Base-by-base conservation (phyloP, 2,113 vertebrate species). In the Bostrychus sinensis region DNA sequence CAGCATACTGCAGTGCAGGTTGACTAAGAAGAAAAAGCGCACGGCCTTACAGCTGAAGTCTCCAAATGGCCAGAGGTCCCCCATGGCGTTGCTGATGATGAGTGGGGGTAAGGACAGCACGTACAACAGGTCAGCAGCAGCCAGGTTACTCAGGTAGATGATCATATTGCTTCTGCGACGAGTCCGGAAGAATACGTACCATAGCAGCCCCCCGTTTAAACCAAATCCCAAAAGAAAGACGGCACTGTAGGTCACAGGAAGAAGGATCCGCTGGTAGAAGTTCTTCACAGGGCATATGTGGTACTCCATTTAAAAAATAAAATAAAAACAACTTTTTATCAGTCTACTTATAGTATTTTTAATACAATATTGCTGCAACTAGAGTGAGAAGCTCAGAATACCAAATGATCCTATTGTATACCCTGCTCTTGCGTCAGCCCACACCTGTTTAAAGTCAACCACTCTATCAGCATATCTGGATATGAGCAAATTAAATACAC, bases 71-170 rank as follows among this genome's bases (percentile, higher is more conserved):
- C 88, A 69, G 5, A 26, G 4, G 64, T 78, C 84, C 1, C 42
- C 69, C 80, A 85, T 66, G 5, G 69, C 20, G 5, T 90, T 70
- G 74, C 68, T 79, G 69, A 80, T 1, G 56, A 91, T 70, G 46
- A 91, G 80, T 14, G 87, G 87, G 11, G 89, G 91, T 55, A 91
- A 55, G 0, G 86, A 70, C 43, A 82, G 64, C 30, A 92, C 55
- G 2, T 83, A 91, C 2, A 90, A 81, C 8, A 92, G 75, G 48
- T 91, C 83, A 0, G 78, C 82, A 48, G 83, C 74, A 4, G 89
- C 81, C 38, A 91, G 78, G 79, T 92, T 92, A 50, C 58, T 66
- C 69, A 89, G 30, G 42, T 88, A 90, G 65, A 87, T 60, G 28
- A 77, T 63, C 8, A 78, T 75, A 41, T 82, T 70, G 56, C 78